A percentile compares a stretch with the other conserved stretches of the same genome.
Evolutionary conservation across 2,113 vertebrate species (phyloP).

Genomic region (Gracilinanus agilis): DNA sequence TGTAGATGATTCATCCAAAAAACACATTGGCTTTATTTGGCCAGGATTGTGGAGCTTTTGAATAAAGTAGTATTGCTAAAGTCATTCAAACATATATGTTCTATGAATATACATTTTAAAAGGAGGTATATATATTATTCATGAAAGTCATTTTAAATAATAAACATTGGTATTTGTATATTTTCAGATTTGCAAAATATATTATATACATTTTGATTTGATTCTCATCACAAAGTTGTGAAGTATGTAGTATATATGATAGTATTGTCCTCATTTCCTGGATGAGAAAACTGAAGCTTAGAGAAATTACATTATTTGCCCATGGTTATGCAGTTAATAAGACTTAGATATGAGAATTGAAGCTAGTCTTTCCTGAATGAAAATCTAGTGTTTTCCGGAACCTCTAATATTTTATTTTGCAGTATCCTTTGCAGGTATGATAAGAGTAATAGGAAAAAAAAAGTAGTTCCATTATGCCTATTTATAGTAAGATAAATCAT

Average conservation of each 20-base stretch:
- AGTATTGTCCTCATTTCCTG: not conserved
- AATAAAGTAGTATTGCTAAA: slow-evolving; percentile 61
- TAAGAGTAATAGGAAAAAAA: slow-evolving; percentile 52
- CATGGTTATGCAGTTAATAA: not conserved
- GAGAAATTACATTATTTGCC: not conserved
- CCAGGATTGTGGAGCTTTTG: slow-evolving; percentile 50
- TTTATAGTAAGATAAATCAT: slow-evolving; percentile 10
- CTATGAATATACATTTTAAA: slow-evolving; percentile 75
- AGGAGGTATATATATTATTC: slow-evolving; percentile 70
- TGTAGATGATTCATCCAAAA: slow-evolving; percentile 53
- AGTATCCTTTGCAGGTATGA: slow-evolving; percentile 23
- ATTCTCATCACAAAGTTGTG: not conserved
- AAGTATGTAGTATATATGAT: not conserved
- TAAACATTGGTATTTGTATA: slow-evolving; percentile 38
- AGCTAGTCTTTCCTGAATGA: slow-evolving; percentile 71
- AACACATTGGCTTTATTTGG: slow-evolving; percentile 16
- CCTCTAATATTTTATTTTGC: slow-evolving; percentile 54
- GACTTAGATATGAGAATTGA: not conserved
- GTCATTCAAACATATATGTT: slow-evolving; percentile 59
- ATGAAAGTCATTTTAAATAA: slow-evolving; percentile 71
- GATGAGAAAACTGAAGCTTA: not conserved
- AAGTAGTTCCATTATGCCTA: slow-evolving; percentile 45
- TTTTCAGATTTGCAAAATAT: not conserved
- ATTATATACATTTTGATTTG: not conserved
- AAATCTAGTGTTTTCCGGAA: slow-evolving; percentile 67